These are phyloP conservation scores for Danaus chrysippus DNA, from an alignment of 2,888 invertebrate species.

Conservation along the genomic window DNA sequence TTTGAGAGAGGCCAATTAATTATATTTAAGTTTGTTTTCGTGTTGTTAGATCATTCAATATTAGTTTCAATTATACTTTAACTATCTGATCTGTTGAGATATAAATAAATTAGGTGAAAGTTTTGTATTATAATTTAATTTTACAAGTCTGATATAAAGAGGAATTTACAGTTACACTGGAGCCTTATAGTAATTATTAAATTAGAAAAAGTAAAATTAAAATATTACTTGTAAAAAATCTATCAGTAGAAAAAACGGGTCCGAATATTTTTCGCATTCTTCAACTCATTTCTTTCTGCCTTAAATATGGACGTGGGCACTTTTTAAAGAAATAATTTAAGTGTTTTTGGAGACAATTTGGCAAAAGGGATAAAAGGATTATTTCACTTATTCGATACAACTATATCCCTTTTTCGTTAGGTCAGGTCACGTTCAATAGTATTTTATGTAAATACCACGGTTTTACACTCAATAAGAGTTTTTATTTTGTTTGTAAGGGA, in stretches of 20 bases:
- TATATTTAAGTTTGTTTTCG: slow-evolving; percentile 11
- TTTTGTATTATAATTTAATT: too few species aligned
- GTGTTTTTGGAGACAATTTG: neutral
- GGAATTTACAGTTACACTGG: too few species aligned
- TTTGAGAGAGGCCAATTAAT: slow-evolving; percentile 10
- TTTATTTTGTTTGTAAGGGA: neutral
- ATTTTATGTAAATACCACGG: slow-evolving; percentile 12
- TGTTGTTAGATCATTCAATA: neutral
- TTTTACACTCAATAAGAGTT: slow-evolving; percentile 5
- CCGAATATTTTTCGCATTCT: too few species aligned
- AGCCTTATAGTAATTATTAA: too few species aligned
- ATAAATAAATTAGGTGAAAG: neutral
- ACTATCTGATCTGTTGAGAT: neutral
- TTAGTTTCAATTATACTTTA: neutral
- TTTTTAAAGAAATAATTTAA: too few species aligned
- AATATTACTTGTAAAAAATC: too few species aligned
- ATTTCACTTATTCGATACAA: slow-evolving; percentile 47
- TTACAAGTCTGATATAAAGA: too few species aligned
- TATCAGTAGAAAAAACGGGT: too few species aligned
- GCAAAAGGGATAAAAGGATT: slow-evolving; percentile 50
- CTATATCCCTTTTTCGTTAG: slow-evolving; percentile 16
- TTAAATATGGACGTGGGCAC: too few species aligned
- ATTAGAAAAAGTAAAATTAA: too few species aligned
- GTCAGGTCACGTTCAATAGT: slow-evolving; percentile 21
- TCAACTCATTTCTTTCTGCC: too few species aligned